These are phyloP conservation scores for Ditylenchus weischeri DNA, from an alignment of 2,888 invertebrate species.

Conservation along the genomic window DNA sequence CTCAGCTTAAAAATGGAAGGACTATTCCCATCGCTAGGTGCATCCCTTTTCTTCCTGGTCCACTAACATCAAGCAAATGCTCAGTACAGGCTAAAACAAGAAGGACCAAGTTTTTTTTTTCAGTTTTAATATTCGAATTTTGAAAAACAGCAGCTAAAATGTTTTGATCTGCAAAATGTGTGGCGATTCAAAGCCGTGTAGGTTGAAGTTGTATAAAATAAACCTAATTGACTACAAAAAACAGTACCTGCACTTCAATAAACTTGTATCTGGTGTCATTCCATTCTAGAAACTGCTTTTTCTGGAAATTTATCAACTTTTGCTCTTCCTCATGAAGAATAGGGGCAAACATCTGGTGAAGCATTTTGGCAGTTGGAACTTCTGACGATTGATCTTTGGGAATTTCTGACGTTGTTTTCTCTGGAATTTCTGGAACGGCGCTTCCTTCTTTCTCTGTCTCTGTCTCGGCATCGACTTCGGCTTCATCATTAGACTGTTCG, in stretches of 20 bases:
- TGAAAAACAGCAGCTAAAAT: no score
- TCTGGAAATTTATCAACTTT: slow-evolving; percentile 18
- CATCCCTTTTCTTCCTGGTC: no score
- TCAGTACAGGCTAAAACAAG: no score
- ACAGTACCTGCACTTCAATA: slow-evolving; percentile 26
- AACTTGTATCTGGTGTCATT: slow-evolving; percentile 11
- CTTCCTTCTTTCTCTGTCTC: background rate
- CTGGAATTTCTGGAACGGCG: background rate
- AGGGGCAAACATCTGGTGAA: slow-evolving; percentile 13
- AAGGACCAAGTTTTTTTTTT: no score
- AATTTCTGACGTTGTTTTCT: background rate
- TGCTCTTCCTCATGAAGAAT: slow-evolving; percentile 16
- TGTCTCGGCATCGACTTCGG: background rate
- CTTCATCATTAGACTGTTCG: background rate
- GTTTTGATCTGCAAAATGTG: no score
- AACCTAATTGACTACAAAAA: no score
- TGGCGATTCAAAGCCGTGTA: no score
- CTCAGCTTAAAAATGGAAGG: no score
- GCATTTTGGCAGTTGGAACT: background rate
- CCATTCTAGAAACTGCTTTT: slow-evolving; percentile 28
- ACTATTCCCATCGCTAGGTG: no score
- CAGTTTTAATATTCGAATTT: no score
- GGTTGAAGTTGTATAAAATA: no score
- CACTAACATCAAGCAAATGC: no score
- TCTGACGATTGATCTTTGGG: background rate